Evolutionary conservation across 2,113 vertebrate genomes (phyloP), one percentile per base, ranked within the genome.

Genomic region (Machaerirhynchus nigripectus): DNA sequence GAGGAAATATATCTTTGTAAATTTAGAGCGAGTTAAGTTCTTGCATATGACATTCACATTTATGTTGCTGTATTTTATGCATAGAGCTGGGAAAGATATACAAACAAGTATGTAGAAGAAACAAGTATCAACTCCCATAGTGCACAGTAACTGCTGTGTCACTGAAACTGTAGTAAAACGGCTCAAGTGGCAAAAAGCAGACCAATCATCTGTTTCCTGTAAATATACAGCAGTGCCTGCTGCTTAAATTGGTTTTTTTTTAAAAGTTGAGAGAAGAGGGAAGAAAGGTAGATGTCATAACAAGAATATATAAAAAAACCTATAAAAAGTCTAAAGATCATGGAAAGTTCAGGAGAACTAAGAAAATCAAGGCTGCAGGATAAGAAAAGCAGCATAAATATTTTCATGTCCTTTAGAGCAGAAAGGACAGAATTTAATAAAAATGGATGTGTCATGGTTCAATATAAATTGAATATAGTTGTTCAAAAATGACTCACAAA

Each of bases 41-140:
- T 71, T 63, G 5, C 21, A 30, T 53, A 31, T 17, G 27, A 55
- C 8, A 50, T 40, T 90, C 14, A 39, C 1, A 11, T 37, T 90
- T 44, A 31, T 49, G 10, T 57, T 82, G 5, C 1, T 39, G 46
- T 49, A 49, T 40, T 85, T 50, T 63, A 8, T n/a, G 46, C 16
- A 13, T 3, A 67, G 11, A 68, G 12, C 23, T 63, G 35, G 13
- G 21, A 75, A 87, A 85, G 13, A 40, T 35, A n/a, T 15, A 30
- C 12, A 70, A 47, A 27, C n/a, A 59, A 22, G 24, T 26, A 26
- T 12, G 42, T 7, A 60, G 6, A 78, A 71, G 14, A 83, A 67
- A 40, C 2, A 39, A 31, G 7, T 24, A 61, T 17, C 13, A 67
- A 3, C 4, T 85, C 1, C 0, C 37, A 26, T 1, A 49, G 6